Evolutionary conservation across 2,797 vertebrate genomes (phyloP).

Genomic region (Acrocephalus scirpaceus): DNA sequence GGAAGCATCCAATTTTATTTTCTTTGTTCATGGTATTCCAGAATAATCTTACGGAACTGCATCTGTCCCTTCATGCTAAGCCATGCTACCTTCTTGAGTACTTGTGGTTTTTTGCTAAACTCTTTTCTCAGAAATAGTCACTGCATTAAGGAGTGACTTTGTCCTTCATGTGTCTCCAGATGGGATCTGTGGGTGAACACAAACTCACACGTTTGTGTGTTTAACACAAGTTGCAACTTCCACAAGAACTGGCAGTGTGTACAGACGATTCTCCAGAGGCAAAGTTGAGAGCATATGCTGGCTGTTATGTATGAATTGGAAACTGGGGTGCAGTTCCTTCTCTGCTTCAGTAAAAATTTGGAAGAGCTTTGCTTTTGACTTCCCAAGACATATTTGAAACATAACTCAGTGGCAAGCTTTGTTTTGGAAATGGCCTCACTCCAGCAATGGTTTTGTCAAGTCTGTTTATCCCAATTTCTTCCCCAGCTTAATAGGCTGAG

Average conservation of each 20-base stretch:
- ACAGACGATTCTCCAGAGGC: not conserved
- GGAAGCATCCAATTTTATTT: not conserved
- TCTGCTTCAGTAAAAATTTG: constrained; percentile 10
- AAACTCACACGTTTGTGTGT: not conserved
- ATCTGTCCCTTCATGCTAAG: not conserved
- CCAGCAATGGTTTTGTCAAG: constrained; percentile 31
- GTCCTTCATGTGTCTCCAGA: not conserved
- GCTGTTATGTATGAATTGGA: not conserved
- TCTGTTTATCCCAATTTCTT: constrained; percentile 52
- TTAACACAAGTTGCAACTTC: not conserved
- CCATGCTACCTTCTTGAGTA: not conserved
- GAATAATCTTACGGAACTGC: not conserved
- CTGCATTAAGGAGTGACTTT: not conserved
- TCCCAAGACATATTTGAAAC: constrained; percentile 53
- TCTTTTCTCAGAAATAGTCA: not conserved
- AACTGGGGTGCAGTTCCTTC: not conserved
- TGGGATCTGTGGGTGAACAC: not conserved
- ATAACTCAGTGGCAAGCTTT: constrained; percentile 60
- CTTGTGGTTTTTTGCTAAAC: not conserved
- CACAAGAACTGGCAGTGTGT: rapidly evolving
- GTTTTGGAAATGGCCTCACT: constrained; percentile 33
- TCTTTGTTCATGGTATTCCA: not conserved
- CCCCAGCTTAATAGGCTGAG: constrained; percentile 33
- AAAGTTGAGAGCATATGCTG: not conserved
- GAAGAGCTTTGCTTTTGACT: constrained; percentile 34